Evolutionary conservation across 92 coral and sea anemone species (phyloP).

Genomic region (Ricordea florida): DNA sequence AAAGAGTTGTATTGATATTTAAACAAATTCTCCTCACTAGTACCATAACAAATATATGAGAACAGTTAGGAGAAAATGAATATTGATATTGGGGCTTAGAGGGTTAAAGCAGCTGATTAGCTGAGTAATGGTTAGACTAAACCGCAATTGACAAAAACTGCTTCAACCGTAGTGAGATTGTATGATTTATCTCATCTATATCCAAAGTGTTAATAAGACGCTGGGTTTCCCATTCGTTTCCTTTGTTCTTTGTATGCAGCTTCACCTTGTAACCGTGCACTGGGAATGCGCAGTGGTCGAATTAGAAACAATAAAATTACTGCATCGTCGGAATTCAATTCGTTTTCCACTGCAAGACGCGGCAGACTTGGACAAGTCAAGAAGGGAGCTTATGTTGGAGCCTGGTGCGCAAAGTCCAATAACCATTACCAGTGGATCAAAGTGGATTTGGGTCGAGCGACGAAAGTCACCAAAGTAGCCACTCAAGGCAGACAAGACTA

Average conservation of each 20-base stretch:
- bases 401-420: constrained; percentile 60
- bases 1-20: no score
- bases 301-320: constrained; percentile 54
- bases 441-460: constrained; percentile 44
- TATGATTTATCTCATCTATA: neutral
- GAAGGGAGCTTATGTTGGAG: constrained; percentile 29
- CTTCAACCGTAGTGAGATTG: no score
- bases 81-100: no score
- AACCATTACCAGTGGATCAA: constrained; percentile 60
- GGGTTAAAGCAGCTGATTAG: no score
- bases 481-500: constrained; percentile 59
- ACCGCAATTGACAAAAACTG: no score
- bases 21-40: no score
- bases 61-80: no score
- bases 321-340: constrained; percentile 54
- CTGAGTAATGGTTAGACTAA: no score
- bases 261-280: constrained; percentile 60
- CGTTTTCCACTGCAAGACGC: constrained; percentile 11
- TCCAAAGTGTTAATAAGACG: neutral
- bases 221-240: no score
- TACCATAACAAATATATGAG: no score
- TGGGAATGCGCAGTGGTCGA: constrained; percentile 70
- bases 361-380: constrained; percentile 46
- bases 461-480: constrained; percentile 48
- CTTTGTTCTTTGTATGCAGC: constrained; percentile 15